phyloP scores from a whole-genome alignment of 2,797 vertebrate genomes.

The Crocidura indochinensis region DNA sequence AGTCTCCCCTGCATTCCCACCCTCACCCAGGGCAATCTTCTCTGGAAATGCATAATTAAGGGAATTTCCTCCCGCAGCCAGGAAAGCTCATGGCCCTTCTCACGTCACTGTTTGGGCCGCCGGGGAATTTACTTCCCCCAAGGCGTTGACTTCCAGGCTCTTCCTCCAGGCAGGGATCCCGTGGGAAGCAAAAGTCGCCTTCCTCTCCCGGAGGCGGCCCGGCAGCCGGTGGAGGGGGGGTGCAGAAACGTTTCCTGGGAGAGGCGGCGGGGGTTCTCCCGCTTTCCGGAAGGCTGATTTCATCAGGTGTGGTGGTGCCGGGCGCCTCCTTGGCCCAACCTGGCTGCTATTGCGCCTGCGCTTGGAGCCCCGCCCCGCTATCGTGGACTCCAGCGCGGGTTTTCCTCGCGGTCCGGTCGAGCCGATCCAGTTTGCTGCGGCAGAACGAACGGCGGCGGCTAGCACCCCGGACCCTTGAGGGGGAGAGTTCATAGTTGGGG shows the following conservation, averaged over 20 bases:
- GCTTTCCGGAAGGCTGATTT: slow-evolving; percentile 88
- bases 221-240: slow-evolving; percentile 24
- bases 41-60: background rate
- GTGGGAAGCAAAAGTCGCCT: background rate
- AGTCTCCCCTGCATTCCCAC: background rate
- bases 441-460: no score
- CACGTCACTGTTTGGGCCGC: background rate
- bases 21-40: background rate
- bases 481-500: background rate
- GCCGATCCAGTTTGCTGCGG: background rate
- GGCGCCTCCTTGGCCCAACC: slow-evolving; percentile 75
- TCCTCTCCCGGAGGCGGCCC: no score
- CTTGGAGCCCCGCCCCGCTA: background rate
- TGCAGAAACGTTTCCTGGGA: slow-evolving; percentile 85
- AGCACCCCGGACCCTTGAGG: background rate
- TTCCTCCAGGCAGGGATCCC: background rate
- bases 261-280: slow-evolving; percentile 66
- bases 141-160: background rate
- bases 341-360: slow-evolving; percentile 81
- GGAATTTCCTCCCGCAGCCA: slow-evolving; percentile 46
- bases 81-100: background rate
- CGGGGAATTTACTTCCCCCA: background rate
- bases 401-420: slow-evolving; percentile 24
- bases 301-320: slow-evolving; percentile 81
- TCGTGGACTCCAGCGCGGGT: slow-evolving; percentile 63